Base-by-base conservation (phyloP, 1,140 invertebrate genomes). In the Bathynomus jamesi region DNA sequence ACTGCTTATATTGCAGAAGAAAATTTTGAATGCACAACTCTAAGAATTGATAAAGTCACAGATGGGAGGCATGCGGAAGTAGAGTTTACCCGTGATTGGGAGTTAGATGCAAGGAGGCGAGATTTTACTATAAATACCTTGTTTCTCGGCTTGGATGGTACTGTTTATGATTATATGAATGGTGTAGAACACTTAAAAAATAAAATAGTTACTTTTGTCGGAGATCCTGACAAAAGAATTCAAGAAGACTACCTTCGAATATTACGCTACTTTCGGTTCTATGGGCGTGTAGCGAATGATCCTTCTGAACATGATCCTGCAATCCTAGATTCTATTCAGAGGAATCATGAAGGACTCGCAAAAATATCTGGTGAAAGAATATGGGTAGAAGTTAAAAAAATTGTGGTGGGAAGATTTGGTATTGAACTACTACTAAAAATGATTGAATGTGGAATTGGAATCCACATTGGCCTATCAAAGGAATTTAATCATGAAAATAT, bases 61-160 rank as follows among this genome's bases (percentile, higher is more conserved):
- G 91, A 99, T 86, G 98, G 98, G 0, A 85, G 98, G 64, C 94
- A 98, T 64, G 94, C 97, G 29, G 89, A 96, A 82, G 94, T 99
- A 1, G 83, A 92, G 79, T 99, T 94, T 81, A 98, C 95, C 8
- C 95, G 87, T 63, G 90, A 98, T 82, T 99, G 96, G 96, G 86
- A 91, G 79, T 80, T 95, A 63, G 98, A 99, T 87, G 94, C 97
- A 0, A 93, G 91, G 81, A 86, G 98, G 78, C 84, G 98, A 80
- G 98, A 99, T 84, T 85, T 99, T 1, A 99, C 98, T 0, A 92
- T 99, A 46, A 99, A 99, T 86, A 96, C 97, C 0, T 95, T 99
- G 93, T 99, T 96, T 84, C 84, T 99, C 69, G 95, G 89, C 78
- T 87, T 96, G 76, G 93, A 99, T 85, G 98, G 98, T 1, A 91